Conservation (phyloP, 2,888 invertebrate genomes). For the Polydrusus cervinus region DNA sequence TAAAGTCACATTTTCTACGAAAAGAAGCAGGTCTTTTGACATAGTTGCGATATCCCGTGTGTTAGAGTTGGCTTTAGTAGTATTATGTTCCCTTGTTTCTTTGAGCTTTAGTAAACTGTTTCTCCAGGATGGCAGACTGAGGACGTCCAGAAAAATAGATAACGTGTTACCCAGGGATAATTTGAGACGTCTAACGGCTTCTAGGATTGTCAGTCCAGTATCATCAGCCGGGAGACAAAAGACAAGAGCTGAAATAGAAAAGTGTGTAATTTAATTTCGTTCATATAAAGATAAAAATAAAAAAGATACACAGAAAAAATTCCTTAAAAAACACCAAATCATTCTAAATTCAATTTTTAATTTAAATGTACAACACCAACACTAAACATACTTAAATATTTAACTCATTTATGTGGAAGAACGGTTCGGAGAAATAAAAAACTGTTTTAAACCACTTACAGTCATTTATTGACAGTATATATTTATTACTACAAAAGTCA, state of each 20-base stretch:
- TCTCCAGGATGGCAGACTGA: constrained; percentile 68
- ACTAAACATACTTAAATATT: too few relatives aligned
- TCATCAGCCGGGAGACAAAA: constrained; percentile 73
- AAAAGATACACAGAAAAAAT: too few relatives aligned
- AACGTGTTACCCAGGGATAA: constrained; percentile 70
- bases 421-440: too few relatives aligned
- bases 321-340: too few relatives aligned
- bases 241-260: constrained; percentile 71
- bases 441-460: too few relatives aligned
- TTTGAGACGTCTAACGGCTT: constrained; percentile 70
- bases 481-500: too few relatives aligned
- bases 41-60: constrained; percentile 52
- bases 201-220: constrained; percentile 68
- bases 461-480: too few relatives aligned
- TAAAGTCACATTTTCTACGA: constrained; percentile 60
- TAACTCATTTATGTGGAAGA: too few relatives aligned
- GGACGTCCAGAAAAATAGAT: constrained; percentile 71
- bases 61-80: constrained; percentile 6
- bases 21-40: constrained; percentile 65
- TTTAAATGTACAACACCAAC: too few relatives aligned
- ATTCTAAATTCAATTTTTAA: too few relatives aligned
- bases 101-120: constrained; percentile 55
- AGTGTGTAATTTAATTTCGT: too few relatives aligned
- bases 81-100: neutral
- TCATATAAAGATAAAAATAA: too few relatives aligned